Evolutionary conservation across 2,888 invertebrate species (phyloP).

Genomic region (Leptarthrus brevirostris): DNA sequence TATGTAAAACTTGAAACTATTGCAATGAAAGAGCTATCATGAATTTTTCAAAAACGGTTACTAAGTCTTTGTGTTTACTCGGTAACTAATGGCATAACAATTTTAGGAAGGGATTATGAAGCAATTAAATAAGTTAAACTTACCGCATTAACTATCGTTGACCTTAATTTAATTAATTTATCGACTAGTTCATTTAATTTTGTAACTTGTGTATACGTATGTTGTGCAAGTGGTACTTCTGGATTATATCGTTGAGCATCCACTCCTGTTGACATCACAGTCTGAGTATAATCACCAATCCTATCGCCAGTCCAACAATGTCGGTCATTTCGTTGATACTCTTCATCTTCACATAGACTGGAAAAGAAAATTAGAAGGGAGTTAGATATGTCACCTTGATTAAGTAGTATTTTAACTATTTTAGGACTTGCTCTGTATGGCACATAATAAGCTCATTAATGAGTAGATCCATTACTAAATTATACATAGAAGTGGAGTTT

Average conservation of each 20-base stretch:
- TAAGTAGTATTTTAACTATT: too few relatives aligned
- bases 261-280: constrained; percentile 62
- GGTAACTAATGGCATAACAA: too few relatives aligned
- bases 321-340: constrained; percentile 63
- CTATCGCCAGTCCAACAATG: constrained; percentile 67
- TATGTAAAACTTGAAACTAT: too few relatives aligned
- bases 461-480: too few relatives aligned
- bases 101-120: too few relatives aligned
- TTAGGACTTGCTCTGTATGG: too few relatives aligned
- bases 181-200: constrained; percentile 65
- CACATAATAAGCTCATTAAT: too few relatives aligned
- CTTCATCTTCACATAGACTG: constrained; percentile 66
- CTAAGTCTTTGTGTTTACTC: too few relatives aligned
- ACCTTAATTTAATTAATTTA: constrained; percentile 65
- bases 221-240: constrained; percentile 64
- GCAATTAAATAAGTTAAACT: constrained; percentile 55
- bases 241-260: constrained; percentile 67
- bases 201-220: constrained; percentile 59
- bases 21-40: too few relatives aligned
- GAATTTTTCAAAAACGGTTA: too few relatives aligned
- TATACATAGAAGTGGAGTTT: too few relatives aligned
- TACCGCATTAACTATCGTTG: constrained; percentile 64
- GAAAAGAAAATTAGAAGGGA: constrained; percentile 42
- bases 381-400: too few relatives aligned
- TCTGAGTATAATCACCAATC: constrained; percentile 65